Percentiles rank a stretch among this genome's conserved stretches.
Conservation (phyloP, 2,888 invertebrate species). For the Chydorus sphaericus region DNA sequence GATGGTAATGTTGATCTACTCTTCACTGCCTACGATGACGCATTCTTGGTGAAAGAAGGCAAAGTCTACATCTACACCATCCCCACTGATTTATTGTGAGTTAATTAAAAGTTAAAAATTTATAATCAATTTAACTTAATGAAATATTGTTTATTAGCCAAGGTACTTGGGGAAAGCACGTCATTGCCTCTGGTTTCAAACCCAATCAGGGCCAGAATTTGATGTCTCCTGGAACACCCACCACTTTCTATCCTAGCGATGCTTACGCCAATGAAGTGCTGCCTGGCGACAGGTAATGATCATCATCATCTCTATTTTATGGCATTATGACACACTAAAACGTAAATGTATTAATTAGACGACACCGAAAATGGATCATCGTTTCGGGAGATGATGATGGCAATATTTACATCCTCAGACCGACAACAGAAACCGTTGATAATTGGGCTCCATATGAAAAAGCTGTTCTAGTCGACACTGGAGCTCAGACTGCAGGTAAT, state of each 20-base stretch:
- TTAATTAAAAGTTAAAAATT: too few species aligned
- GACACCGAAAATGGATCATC: constrained; percentile 23
- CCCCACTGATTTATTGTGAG: constrained; percentile 22
- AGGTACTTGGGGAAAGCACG: constrained; percentile 18
- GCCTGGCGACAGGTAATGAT: constrained; percentile 19
- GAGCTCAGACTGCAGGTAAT: constrained; percentile 22
- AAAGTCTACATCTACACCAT: constrained; percentile 22
- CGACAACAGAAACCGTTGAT: constrained; percentile 19
- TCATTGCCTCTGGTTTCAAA: constrained; percentile 22
- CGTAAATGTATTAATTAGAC: constrained; percentile 12
- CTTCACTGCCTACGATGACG: constrained; percentile 21
- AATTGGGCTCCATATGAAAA: not conserved
- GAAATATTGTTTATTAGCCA: constrained; percentile 8
- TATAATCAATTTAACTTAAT: not conserved
- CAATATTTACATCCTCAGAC: constrained; percentile 22
- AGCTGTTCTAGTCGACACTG: constrained; percentile 21
- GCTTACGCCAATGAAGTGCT: constrained; percentile 20
- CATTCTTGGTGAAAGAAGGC: constrained; percentile 16
- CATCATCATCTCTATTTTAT: too few species aligned
- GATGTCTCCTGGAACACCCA: constrained; percentile 24
- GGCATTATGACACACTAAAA: too few species aligned
- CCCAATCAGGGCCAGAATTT: constrained; percentile 22
- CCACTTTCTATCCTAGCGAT: constrained; percentile 22
- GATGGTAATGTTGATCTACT: constrained; percentile 23
- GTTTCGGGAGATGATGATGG: constrained; percentile 26